phyloP scores from a whole-genome alignment of 2,113 vertebrate genomes.

The Typhlomys cinereus region DNA sequence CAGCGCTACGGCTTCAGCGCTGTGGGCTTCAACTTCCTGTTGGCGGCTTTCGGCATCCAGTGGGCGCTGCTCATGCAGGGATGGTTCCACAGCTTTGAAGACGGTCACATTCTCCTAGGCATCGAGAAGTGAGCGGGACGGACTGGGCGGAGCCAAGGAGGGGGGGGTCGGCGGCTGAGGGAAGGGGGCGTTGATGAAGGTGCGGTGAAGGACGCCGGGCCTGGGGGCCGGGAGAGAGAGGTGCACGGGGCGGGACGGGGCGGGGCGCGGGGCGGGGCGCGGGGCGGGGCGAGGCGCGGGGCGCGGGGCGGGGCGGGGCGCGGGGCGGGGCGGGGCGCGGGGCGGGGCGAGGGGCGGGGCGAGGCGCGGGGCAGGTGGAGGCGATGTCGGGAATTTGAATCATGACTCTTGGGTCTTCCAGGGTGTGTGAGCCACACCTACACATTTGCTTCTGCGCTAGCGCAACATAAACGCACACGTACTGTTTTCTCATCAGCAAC shows the following conservation, averaged over 20 bases:
- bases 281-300: background rate
- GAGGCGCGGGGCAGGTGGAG: background rate
- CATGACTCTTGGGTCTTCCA: background rate
- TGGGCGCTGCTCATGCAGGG: conserved; percentile 99
- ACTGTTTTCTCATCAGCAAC: background rate
- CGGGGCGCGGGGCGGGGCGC: background rate
- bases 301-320: fast-evolving
- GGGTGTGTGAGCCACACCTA: too few relatives aligned
- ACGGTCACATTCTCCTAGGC: conserved; percentile 89
- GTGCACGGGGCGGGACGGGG: too few relatives aligned
- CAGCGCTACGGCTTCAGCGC: conserved; percentile 94
- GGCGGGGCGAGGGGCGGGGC: too few relatives aligned
- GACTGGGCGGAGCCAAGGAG: background rate
- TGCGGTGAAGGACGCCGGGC: too few relatives aligned
- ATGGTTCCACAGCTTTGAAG: conserved; percentile 91
- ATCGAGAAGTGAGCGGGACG: conserved; percentile 88
- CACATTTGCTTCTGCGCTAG: too few relatives aligned
- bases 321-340: background rate
- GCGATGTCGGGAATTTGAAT: background rate
- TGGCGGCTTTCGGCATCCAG: conserved; percentile 95
- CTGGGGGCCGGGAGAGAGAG: too few relatives aligned
- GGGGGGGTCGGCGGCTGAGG: background rate
- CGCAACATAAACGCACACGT: too few relatives aligned
- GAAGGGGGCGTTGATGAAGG: too few relatives aligned
- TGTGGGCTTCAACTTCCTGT: conserved; percentile 96